phyloP scores from a whole-genome alignment of 1,140 invertebrate genomes.

The Plectrocnemia conspersa region DNA sequence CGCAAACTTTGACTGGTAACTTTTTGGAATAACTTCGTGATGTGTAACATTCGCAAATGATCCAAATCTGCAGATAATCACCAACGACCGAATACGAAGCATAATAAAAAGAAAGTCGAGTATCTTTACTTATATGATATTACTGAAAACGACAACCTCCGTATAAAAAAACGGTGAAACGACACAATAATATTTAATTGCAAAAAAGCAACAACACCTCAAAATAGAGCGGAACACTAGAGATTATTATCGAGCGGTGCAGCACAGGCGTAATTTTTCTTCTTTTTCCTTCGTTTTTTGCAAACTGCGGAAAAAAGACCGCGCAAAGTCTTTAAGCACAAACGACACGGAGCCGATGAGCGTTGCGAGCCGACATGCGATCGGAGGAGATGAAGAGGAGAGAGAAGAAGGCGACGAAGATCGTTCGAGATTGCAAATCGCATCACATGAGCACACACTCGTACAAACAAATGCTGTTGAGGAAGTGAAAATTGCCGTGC shows the following conservation, averaged over 20 bases:
- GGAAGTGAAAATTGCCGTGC: no score
- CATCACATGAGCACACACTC: no score
- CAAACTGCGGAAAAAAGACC: not conserved
- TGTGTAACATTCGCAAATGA: not conserved
- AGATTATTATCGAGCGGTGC: slow-evolving; percentile 19
- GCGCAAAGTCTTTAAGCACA: slow-evolving; percentile 1
- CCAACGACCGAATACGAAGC: not conserved
- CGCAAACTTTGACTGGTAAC: no score
- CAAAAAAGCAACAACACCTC: slow-evolving; percentile 1
- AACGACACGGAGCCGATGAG: slow-evolving; percentile 2
- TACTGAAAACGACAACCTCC: not conserved
- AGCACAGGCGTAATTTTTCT: slow-evolving; percentile 5
- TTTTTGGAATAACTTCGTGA: no score
- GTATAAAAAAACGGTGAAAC: not conserved
- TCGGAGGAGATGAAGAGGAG: no score
- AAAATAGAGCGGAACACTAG: slow-evolving; percentile 34
- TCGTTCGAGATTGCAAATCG: not conserved
- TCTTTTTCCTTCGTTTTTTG: not conserved
- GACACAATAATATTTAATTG: not conserved
- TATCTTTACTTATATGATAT: not conserved
- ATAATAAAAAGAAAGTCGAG: not conserved
- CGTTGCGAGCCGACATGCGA: not conserved
- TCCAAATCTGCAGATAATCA: not conserved
- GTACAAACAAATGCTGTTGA: no score
- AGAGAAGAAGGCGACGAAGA: slow-evolving; percentile 1